phyloP scores from a whole-genome alignment of 2,888 invertebrate species.

The Lepidocyrtoides sp. region DNA sequence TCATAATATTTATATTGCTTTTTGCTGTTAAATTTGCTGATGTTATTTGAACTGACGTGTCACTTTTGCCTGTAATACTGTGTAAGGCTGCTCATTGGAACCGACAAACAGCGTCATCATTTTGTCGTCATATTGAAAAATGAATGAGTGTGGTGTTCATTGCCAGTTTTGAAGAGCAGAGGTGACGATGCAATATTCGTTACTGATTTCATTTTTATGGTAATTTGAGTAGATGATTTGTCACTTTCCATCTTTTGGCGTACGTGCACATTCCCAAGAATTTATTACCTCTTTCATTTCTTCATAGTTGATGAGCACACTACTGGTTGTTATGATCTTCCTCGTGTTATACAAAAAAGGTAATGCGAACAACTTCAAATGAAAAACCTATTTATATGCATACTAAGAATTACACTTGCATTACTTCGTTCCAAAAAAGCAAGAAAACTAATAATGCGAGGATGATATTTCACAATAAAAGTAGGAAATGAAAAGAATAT shows the following conservation, averaged over 20 bases:
- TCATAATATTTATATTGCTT: slow-evolving; percentile 32
- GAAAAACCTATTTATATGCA: slow-evolving; percentile 15
- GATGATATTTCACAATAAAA: background rate
- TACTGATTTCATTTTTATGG: slow-evolving; percentile 73
- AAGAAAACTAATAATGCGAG: background rate
- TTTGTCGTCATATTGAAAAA: no score
- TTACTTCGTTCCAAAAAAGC: background rate
- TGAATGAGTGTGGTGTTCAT: background rate
- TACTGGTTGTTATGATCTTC: background rate
- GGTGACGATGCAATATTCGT: slow-evolving; percentile 44
- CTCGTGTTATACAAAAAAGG: background rate
- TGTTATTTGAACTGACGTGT: no score
- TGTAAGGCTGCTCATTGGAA: background rate
- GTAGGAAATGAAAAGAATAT: background rate
- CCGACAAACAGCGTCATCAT: background rate
- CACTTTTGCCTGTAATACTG: no score
- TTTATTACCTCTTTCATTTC: slow-evolving; percentile 15
- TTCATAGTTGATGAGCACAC: background rate
- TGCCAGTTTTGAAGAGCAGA: background rate
- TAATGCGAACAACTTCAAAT: background rate
- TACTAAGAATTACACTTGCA: background rate
- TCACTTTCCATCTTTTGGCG: slow-evolving; percentile 55
- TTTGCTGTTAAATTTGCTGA: no score
- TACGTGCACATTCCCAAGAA: slow-evolving; percentile 12
- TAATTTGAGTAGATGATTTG: slow-evolving; percentile 64